Conservation (phyloP, 2,113 vertebrate species). For the Pagrus major region DNA sequence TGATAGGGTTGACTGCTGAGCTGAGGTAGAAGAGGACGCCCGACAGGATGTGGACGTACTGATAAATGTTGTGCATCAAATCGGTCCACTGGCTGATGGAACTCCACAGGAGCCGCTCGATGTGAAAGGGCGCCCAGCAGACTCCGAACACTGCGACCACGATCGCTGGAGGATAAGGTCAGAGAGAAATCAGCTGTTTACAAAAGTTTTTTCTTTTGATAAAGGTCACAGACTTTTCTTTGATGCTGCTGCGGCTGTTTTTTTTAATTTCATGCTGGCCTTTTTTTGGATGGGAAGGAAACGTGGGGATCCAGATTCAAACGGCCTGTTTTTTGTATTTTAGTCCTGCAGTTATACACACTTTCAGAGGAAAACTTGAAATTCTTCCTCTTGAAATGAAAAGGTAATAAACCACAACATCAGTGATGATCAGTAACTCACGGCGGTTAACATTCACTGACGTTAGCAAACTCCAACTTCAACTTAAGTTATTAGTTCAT, state of each 20-base stretch:
- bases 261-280: background rate
- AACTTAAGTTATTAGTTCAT: too few relatives aligned
- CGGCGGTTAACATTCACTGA: too few relatives aligned
- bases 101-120: conserved; percentile 84
- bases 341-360: background rate
- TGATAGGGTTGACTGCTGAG: conserved; percentile 83
- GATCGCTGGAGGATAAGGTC: conserved; percentile 56
- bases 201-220: background rate
- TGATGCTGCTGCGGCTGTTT: too few relatives aligned
- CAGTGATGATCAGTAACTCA: too few relatives aligned
- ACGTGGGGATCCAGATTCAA: too few relatives aligned
- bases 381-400: background rate
- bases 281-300: background rate
- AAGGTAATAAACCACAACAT: too few relatives aligned
- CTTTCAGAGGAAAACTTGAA: background rate
- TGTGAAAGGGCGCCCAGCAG: conserved; percentile 85
- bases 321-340: background rate
- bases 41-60: conserved; percentile 86
- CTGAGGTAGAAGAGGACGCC: conserved; percentile 85
- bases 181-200: conserved; percentile 15
- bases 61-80: conserved; percentile 80
- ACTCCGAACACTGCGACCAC: conserved; percentile 81
- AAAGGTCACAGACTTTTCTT: background rate
- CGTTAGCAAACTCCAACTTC: too few relatives aligned
- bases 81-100: conserved; percentile 84